Evolutionary conservation across 2,797 vertebrate genomes (phyloP), one percentile per base, ranked within the genome.

Genomic region (Mionectes olivaceus): DNA sequence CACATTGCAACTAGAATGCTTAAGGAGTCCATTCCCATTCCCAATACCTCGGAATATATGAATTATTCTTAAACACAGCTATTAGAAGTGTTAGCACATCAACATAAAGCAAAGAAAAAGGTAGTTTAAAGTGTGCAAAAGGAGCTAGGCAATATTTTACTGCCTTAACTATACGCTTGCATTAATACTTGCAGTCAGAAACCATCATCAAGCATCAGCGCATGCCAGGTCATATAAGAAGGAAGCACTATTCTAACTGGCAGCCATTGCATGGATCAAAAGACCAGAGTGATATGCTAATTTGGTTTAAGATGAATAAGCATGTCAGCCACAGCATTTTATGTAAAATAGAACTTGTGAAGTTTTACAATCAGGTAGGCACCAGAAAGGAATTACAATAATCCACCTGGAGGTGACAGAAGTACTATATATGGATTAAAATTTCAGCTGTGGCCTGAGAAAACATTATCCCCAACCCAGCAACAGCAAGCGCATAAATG

Each of bases 321-420:
- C 78, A 69, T 65, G 93, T 93, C 90, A 95, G 79, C 50, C 0
- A 0, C 80, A 73, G 83, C 82, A 68, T 90, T 97, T 95, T 89
- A 94, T 90, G 92, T 91, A 93, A 95, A 95, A 82, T 74, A 91
- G 91, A 93, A 91, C 71, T 93, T 91, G 68, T 90, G 87, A 95
- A 95, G 90, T 93, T 96, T 95, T 87, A 91, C 68, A 90, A 83
- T 93, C 94, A 83, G 91, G 94, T 90, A 94, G 88, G 59, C 81
- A 94, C 91, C 87, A 90, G 89, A 91, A 90, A 96, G 88, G 89
- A 96, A 94, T 96, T 95, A 91, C 76, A 94, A 86, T 95, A 95
- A 96, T 95, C 93, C 87, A 94, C 21, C 13, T 87, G 73, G 83
- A 95, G 90, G 90, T 88, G 94, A 93, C 93, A 94, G 83, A 89